Base-by-base conservation (phyloP, 2,888 invertebrate genomes). In the Rotaria sp. region DNA sequence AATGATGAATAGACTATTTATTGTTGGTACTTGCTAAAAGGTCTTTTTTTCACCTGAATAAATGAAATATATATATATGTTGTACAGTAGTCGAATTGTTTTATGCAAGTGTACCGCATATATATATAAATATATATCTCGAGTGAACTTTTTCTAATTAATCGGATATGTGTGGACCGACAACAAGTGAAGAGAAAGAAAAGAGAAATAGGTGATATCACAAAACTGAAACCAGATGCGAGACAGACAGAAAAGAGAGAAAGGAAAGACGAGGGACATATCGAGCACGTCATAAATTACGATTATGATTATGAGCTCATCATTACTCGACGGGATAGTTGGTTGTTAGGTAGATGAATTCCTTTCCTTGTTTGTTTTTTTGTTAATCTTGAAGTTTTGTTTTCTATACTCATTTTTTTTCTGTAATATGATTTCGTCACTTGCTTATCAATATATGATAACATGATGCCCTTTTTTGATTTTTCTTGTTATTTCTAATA, bases 301-400 rank as follows among this genome's bases (percentile, higher is more conserved):
- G 67, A 67, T 67, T 67, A 67, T 35, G 67, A 67, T 67, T 67
- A 67, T 67, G 67, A 67, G 67, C 67, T 67, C 67, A 67, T 67
- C 67, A 67, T 67, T 67, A 67, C 30, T 67, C 35, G 67, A 35
- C 67, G 67, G 15, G 67, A 67, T 30, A 59, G 35, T 35, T 67
- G 26, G 67, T 67, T 35, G 26, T 21, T 35, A 67, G 67, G 35
- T 67, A 67, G 35, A 15, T 67, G 30, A 18, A 38, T 67, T 35
- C 11, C 24, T 26, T 48, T 48, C 21, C 8, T 26, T 55, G 30
- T 21, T n/a, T 57, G 5, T 21, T 18, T 35, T 21, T 1, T 21
- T 35, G 35, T 15, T 35, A 15, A 38, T 67, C 35, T 38, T 67
- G 0, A 18, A 18, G 3, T 67, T 67, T 30, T 5, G 24, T 26